Percentiles rank a stretch among this genome's conserved stretches.
Conservation (phyloP, 2,888 invertebrate species). For the Leptopilina myrica region DNA sequence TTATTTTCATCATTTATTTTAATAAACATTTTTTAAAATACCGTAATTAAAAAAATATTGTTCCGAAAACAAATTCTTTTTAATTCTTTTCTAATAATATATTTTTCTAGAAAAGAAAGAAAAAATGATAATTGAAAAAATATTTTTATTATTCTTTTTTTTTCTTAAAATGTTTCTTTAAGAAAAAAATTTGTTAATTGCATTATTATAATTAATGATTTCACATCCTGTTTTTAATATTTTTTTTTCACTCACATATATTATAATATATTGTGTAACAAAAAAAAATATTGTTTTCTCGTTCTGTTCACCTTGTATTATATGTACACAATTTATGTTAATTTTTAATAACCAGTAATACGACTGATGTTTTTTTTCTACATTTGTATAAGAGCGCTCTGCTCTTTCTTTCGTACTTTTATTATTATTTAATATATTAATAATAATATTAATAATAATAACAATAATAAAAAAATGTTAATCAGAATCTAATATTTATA, state of each 20-base stretch:
- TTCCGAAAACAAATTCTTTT: no score
- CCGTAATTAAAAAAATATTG: no score
- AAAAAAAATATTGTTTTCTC: background rate
- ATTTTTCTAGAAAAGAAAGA: no score
- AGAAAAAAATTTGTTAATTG: background rate
- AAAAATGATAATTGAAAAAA: no score
- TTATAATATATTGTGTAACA: background rate
- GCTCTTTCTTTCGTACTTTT: constrained; percentile 43
- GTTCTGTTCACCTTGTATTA: constrained; percentile 24
- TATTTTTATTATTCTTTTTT: no score
- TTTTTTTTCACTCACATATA: no score
- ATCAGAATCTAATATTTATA: constrained; percentile 52
- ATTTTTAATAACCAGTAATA: constrained; percentile 28
- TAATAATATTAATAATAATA: no score
- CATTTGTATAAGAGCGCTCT: background rate
- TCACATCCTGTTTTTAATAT: background rate
- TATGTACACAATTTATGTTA: constrained; percentile 26
- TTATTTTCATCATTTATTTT: no score
- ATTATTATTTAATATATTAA: constrained; percentile 48
- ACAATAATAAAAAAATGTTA: constrained; percentile 43
- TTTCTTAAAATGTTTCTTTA: no score
- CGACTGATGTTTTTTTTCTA: constrained; percentile 23
- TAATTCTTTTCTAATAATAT: no score
- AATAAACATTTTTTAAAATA: no score
- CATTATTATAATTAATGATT: constrained; percentile 8